Percentiles rank a stretch among this genome's conserved stretches.
phyloP scores from a whole-genome alignment of 1,140 invertebrate species.

The Colletes latitarsis region DNA sequence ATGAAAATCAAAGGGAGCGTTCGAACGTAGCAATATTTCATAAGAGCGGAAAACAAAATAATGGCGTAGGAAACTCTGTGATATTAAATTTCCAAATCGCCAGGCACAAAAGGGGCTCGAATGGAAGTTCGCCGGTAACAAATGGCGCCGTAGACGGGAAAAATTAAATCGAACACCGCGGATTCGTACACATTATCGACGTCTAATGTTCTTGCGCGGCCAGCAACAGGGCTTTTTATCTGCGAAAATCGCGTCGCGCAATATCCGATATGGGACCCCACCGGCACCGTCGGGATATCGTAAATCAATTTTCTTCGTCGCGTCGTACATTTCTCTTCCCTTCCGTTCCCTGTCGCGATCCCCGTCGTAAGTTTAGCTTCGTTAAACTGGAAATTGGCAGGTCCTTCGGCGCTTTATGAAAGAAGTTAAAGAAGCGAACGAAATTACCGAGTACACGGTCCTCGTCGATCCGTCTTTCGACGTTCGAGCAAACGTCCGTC shows the following conservation, averaged over 20 bases:
- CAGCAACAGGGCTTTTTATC: constrained; percentile 30
- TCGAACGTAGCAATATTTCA: neutral
- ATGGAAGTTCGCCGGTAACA: neutral
- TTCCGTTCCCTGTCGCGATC: neutral
- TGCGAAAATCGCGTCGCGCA: constrained; percentile 22
- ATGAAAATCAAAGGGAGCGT: neutral
- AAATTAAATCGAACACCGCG: neutral
- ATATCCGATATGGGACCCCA: constrained; percentile 34
- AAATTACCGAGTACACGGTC: neutral
- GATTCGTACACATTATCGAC: neutral
- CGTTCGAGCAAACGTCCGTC: too few species aligned
- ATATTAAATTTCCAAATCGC: constrained; percentile 9
- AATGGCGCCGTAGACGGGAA: neutral
- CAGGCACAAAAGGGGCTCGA: too few species aligned
- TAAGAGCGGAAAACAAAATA: neutral
- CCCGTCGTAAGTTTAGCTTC: constrained; percentile 33
- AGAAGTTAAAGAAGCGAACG: neutral
- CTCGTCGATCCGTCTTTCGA: too few species aligned
- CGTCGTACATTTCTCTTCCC: constrained; percentile 10
- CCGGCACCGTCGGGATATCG: constrained; percentile 14
- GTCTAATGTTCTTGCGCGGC: neutral
- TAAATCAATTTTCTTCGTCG: constrained; percentile 49
- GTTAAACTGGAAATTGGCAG: constrained; percentile 33
- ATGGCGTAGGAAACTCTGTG: neutral
- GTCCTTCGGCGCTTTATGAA: neutral